These are phyloP conservation scores for Epicampocera succincta DNA, from an alignment of 2,888 invertebrate species.

Conservation along the genomic window DNA sequence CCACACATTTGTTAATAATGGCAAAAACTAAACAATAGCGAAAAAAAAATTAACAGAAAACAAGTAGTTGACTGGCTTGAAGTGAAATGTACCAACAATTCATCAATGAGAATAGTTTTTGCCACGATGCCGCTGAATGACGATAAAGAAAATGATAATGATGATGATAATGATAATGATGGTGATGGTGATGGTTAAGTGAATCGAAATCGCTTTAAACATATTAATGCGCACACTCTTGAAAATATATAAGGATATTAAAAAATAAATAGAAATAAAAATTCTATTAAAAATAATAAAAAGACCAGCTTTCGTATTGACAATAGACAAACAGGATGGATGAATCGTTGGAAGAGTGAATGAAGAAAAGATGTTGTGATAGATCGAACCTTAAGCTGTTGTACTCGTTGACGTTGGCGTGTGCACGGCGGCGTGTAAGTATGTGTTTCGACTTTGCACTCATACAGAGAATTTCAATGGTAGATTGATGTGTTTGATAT, in stretches of 20 bases:
- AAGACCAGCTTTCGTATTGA: constrained; percentile 34
- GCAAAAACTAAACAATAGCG: neutral
- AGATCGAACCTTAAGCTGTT: neutral
- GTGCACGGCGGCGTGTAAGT: neutral
- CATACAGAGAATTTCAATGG: constrained; percentile 50
- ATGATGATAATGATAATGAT: constrained; percentile 24
- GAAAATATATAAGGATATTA: constrained; percentile 52
- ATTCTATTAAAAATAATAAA: constrained; percentile 6
- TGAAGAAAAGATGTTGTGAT: constrained; percentile 14
- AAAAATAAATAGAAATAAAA: constrained; percentile 22
- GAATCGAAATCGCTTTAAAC: constrained; percentile 33
- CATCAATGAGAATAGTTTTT: constrained; percentile 45
- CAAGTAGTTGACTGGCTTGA: constrained; percentile 25
- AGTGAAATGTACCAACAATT: constrained; percentile 28
- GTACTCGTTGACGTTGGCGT: too few relatives aligned
- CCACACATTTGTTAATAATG: constrained; percentile 19
- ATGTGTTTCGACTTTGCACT: neutral
- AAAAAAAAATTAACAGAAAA: constrained; percentile 15
- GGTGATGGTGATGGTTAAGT: constrained; percentile 33
- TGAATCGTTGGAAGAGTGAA: constrained; percentile 30
- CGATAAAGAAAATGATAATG: constrained; percentile 8
- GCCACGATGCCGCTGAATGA: constrained; percentile 12
- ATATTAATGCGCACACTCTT: constrained; percentile 11
- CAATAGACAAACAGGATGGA: constrained; percentile 45
- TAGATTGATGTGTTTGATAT: constrained; percentile 53